Evolutionary conservation across 2,113 vertebrate genomes (phyloP).

Genomic region (Lasiurus cinereus): DNA sequence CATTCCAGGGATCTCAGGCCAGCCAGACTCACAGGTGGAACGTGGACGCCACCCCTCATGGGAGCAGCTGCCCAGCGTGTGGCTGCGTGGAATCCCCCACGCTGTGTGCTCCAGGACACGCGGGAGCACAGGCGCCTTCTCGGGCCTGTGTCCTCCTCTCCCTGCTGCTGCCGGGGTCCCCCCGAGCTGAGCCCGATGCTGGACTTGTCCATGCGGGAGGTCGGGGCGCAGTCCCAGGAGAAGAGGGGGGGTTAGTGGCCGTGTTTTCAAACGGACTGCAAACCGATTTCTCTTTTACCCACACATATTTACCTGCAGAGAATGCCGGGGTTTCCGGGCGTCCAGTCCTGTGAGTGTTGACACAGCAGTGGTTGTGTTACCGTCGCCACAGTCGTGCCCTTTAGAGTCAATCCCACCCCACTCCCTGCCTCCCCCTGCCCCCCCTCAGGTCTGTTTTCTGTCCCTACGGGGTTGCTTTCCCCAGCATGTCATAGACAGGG

Average conservation of each 20-base stretch:
- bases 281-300: background rate
- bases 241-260: background rate
- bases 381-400: fast-evolving
- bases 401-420: background rate
- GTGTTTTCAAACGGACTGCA: background rate
- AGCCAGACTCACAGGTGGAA: background rate
- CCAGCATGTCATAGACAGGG: background rate
- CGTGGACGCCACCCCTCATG: fast-evolving
- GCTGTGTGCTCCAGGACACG: fast-evolving
- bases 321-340: background rate
- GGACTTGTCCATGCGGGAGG: background rate
- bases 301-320: background rate
- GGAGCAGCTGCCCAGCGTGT: background rate
- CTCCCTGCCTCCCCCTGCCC: background rate
- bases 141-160: background rate
- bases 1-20: background rate
- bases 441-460: background rate
- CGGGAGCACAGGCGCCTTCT: fast-evolving
- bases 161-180: background rate
- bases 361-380: background rate
- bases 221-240: background rate
- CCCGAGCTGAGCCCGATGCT: background rate
- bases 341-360: background rate
- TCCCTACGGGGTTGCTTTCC: background rate
- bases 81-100: background rate